A percentile compares a stretch with the other conserved stretches of the same genome.
These are phyloP conservation scores for Phortica magna DNA, from an alignment of 2,888 invertebrate species.

Conservation along the genomic window DNA sequence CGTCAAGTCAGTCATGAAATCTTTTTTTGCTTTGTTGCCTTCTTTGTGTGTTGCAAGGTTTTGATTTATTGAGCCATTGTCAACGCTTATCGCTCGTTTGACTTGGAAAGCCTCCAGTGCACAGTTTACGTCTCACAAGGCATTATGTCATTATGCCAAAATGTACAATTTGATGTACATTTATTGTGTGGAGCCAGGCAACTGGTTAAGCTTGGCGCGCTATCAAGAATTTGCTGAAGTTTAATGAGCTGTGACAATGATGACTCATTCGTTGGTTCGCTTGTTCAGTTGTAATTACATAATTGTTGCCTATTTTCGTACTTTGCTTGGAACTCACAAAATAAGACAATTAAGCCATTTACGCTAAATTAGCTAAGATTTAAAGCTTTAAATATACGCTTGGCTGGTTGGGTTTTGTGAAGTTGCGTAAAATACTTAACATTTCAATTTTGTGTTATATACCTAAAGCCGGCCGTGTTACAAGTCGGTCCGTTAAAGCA, in stretches of 20 bases:
- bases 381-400: neutral
- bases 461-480: neutral
- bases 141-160: slow-evolving; percentile 12
- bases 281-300: neutral
- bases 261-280: neutral
- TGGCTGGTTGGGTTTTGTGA: neutral
- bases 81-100: neutral
- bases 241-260: slow-evolving; percentile 11
- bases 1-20: slow-evolving; percentile 27
- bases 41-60: neutral
- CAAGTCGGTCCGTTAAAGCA: neutral
- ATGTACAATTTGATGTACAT: slow-evolving; percentile 8
- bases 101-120: neutral
- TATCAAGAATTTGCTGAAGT: neutral
- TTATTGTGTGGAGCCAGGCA: neutral
- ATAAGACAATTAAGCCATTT: slow-evolving; percentile 17
- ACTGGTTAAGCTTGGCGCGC: neutral
- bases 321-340: neutral
- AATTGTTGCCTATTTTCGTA: slow-evolving; percentile 10
- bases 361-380: neutral
- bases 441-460: neutral
- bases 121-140: no score
- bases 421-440: neutral
- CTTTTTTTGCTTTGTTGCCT: neutral
- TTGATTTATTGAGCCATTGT: slow-evolving; percentile 31